Base-by-base conservation (phyloP, 2,797 vertebrate species). In the Macropus fuliginosus region DNA sequence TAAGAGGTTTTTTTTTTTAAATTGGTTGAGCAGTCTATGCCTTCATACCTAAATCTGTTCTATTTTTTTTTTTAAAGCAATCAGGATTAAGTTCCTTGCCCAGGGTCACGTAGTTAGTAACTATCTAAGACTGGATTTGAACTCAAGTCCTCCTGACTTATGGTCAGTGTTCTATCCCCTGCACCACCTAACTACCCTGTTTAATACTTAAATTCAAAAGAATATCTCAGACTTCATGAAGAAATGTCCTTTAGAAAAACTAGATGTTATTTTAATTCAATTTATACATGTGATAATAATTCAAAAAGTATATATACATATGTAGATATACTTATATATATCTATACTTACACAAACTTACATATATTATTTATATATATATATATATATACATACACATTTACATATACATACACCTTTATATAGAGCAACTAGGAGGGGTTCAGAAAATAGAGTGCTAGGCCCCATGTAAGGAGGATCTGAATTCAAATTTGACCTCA, bases 1-100 rank as follows among this genome's bases (percentile, higher is more conserved):
- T 74, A 57, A 93, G 93, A 93, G 34, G 52, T 52, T 92, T 40
- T 95, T 92, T 87, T 50, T 95, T 66, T 34, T 13, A 4, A 62
- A 50, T 55, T 94, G 89, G 29, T 90, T 92, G 54, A 57, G 34
- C 66, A 50, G 6, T 94, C 21, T 56, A 0, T 93, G 90, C 40
- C 94, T 94, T 93, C 55, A 13, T 89, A 56, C 29, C 50, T 24
- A 29, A 55, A 93, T 92, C 11, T 14, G 14, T n/a, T 66, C 31
- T n/a, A 31, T 31, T 62, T 34, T 34, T n/a, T 66, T 34, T 66
- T n/a, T 66, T 66, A 13, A 62, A 34, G 13, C 13, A 66, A n/a
- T 66, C 31, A 5, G 31, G 12, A 12, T 34, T 62, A 34, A 62
- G 62, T 66, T 14, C n/a, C 13, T n/a, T n/a, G 14, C 14, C 31